Conservation (phyloP, 2,888 invertebrate species). For the Gryllus longicercus region DNA sequence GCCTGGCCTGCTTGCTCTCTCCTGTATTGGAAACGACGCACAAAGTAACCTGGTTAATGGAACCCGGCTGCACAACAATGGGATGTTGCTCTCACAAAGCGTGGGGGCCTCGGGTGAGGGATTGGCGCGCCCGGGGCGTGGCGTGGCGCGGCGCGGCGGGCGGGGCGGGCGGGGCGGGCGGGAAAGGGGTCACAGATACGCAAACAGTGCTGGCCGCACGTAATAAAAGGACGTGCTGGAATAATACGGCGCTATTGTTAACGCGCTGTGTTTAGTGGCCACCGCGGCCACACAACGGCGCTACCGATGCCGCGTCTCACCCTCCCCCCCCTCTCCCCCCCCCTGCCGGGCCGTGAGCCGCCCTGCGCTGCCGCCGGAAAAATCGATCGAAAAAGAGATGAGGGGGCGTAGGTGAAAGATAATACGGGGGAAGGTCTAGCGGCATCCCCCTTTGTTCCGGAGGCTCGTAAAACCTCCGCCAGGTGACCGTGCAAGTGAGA, state of each 20-base stretch:
- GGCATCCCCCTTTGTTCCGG: conserved; percentile 7
- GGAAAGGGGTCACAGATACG: conserved; percentile 29
- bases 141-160: too few species aligned
- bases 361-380: neutral
- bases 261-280: conserved; percentile 11
- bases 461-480: neutral
- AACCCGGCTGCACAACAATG: conserved; percentile 24
- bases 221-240: conserved; percentile 29
- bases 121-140: neutral
- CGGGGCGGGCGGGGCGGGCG: neutral
- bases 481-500: neutral
- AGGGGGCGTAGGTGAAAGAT: conserved; percentile 17
- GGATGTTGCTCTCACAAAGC: conserved; percentile 26
- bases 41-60: conserved; percentile 25
- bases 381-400: conserved; percentile 17
- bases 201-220: conserved; percentile 27
- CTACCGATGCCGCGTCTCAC: neutral
- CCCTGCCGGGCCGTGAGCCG: neutral
- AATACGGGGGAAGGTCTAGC: neutral
- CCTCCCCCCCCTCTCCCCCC: neutral
- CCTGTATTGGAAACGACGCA: conserved; percentile 18
- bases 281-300: neutral
- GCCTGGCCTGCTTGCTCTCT: neutral
- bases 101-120: neutral
- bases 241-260: conserved; percentile 23